These are phyloP conservation scores for Irena cyanogastra DNA, from an alignment of 2,113 vertebrate species.

Conservation along the genomic window DNA sequence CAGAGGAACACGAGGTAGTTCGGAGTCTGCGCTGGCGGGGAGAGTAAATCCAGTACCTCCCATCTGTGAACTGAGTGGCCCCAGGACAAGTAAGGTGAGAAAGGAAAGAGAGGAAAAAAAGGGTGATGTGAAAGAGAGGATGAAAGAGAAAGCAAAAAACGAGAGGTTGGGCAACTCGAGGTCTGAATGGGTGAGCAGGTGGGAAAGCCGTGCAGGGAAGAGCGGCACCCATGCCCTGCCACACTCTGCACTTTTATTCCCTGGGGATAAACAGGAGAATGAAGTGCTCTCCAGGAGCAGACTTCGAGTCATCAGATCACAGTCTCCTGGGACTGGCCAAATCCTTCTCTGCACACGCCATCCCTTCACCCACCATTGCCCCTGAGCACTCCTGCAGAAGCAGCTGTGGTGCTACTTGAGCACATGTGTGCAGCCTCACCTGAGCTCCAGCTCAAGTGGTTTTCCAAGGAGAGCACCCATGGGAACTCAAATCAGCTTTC, in stretches of 20 bases:
- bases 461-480: neutral
- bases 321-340: neutral
- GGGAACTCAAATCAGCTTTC: constrained; percentile 19
- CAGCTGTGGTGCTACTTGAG: neutral
- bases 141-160: constrained; percentile 3
- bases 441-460: neutral
- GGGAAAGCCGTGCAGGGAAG: constrained; percentile 19
- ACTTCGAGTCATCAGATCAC: neutral
- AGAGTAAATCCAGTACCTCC: constrained; percentile 90
- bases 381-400: neutral
- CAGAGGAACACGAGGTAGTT: constrained; percentile 70
- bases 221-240: neutral
- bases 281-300: neutral
- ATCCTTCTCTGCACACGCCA: neutral
- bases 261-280: neutral
- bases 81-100: constrained; percentile 37
- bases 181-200: neutral
- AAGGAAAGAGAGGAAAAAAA: constrained; percentile 65
- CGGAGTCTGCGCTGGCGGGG: constrained; percentile 77
- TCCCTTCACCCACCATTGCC: neutral
- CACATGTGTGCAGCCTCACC: neutral
- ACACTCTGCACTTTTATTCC: neutral
- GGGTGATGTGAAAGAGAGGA: constrained; percentile 41
- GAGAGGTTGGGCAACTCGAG: neutral
- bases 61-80: constrained; percentile 84